Evolutionary conservation across 2,888 invertebrate species (phyloP).

Genomic region (Rhagonycha fulva): DNA sequence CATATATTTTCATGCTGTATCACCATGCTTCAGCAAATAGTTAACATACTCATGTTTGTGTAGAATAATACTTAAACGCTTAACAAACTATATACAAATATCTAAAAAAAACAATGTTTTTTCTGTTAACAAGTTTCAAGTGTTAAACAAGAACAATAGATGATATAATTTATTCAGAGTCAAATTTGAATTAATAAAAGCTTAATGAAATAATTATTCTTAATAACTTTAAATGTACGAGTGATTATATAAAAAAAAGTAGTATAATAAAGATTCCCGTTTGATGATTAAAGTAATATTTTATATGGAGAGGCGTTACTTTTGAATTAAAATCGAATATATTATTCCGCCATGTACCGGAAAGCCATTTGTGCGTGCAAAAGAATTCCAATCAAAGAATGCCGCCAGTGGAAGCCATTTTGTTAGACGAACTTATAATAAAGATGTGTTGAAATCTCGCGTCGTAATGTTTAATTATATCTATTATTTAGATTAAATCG

Average conservation of each 20-base stretch:
- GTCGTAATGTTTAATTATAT: conserved; percentile 2
- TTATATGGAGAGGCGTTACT: conserved; percentile 41
- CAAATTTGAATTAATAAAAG: conserved; percentile 2
- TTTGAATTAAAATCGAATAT: conserved; percentile 41
- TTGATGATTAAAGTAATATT: conserved; percentile 42
- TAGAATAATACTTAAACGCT: conserved; percentile 11
- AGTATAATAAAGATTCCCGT: conserved; percentile 39
- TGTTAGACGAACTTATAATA: conserved; percentile 38
- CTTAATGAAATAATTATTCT: conserved; percentile 4
- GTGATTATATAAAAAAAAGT: conserved; percentile 31
- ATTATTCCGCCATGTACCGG: conserved; percentile 33
- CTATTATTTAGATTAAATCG: background rate
- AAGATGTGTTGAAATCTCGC: conserved; percentile 37
- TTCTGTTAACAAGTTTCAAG: conserved; percentile 1
- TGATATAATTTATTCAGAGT: background rate
- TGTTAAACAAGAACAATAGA: conserved; percentile 8
- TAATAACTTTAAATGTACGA: conserved; percentile 1
- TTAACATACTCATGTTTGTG: conserved; percentile 2
- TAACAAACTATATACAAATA: conserved; percentile 5
- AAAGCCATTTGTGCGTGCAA: conserved; percentile 34
- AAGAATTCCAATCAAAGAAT: conserved; percentile 41
- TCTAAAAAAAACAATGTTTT: background rate
- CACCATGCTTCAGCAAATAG: conserved; percentile 25
- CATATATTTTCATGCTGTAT: conserved; percentile 21
- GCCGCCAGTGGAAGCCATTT: conserved; percentile 40